Evolutionary conservation across 1,140 invertebrate genomes (phyloP).

Genomic region (Batillaria attramentaria): DNA sequence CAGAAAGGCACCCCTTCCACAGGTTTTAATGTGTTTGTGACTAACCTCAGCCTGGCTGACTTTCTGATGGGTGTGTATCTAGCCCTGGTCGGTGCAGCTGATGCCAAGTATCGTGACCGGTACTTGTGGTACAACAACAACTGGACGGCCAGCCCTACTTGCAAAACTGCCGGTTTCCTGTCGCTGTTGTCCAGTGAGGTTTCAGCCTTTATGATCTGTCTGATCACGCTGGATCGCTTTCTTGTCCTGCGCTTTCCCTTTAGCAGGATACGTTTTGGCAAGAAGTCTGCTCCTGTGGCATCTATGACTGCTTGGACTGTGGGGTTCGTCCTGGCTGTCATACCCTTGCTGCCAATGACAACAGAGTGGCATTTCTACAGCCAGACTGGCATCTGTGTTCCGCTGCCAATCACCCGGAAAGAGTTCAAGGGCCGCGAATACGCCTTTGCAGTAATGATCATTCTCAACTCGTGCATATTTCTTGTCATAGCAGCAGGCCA

Average conservation of each 20-base stretch:
- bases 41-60: constrained; percentile 53
- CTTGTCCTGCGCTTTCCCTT: constrained; percentile 3
- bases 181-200: constrained; percentile 50
- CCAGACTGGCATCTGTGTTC: constrained; percentile 43
- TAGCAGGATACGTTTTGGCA: constrained; percentile 9
- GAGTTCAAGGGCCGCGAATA: constrained; percentile 40
- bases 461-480: constrained; percentile 44
- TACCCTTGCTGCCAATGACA: constrained; percentile 29
- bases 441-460: constrained; percentile 41
- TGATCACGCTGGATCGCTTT: constrained; percentile 53
- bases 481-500: constrained; percentile 42
- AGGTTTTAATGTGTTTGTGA: constrained; percentile 38
- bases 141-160: constrained; percentile 47
- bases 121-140: constrained; percentile 44
- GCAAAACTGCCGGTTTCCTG: constrained; percentile 56
- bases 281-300: constrained; percentile 25
- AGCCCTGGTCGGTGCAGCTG: constrained; percentile 50
- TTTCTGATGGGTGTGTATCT: constrained; percentile 61
- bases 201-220: constrained; percentile 47
- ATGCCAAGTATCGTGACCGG: constrained; percentile 44
- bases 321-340: constrained; percentile 26
- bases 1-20: background rate
- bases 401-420: constrained; percentile 40
- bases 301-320: constrained; percentile 31
- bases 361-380: constrained; percentile 44